A percentile compares a stretch with the other conserved stretches of the same genome.
These are phyloP conservation scores for Hydrochoerus hydrochaeris DNA, from an alignment of 2,113 vertebrate species.

Conservation along the genomic window DNA sequence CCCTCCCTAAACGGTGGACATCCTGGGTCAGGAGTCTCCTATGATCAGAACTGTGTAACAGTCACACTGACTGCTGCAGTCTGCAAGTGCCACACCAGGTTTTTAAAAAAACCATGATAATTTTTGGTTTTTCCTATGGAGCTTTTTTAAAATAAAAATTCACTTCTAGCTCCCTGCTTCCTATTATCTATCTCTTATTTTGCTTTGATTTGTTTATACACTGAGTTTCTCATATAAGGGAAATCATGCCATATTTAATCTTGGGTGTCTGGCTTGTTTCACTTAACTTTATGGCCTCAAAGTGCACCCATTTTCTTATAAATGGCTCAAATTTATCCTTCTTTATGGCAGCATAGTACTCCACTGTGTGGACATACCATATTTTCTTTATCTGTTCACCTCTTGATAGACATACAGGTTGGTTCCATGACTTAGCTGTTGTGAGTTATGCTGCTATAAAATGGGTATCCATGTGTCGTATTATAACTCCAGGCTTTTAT, in stretches of 20 bases:
- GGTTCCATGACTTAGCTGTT: not conserved
- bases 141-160: not conserved
- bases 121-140: not conserved
- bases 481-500: not conserved
- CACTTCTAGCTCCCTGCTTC: not conserved
- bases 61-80: fast-evolving
- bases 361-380: not conserved
- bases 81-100: not conserved
- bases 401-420: not conserved
- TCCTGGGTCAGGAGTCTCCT: fast-evolving
- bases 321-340: not conserved
- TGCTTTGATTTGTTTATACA: not conserved
- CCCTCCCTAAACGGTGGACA: not conserved
- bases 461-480: not conserved
- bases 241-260: not conserved
- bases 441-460: not conserved
- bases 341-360: not conserved
- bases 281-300: not conserved
- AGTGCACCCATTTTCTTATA: not conserved
- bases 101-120: not conserved
- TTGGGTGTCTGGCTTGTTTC: not conserved
- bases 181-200: not conserved
- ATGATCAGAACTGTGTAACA: fast-evolving
- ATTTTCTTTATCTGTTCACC: not conserved
- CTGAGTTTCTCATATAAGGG: not conserved